These are phyloP conservation scores for Nothobranchius kuhntae DNA, from an alignment of 2,113 vertebrate genomes.

Conservation along the genomic window DNA sequence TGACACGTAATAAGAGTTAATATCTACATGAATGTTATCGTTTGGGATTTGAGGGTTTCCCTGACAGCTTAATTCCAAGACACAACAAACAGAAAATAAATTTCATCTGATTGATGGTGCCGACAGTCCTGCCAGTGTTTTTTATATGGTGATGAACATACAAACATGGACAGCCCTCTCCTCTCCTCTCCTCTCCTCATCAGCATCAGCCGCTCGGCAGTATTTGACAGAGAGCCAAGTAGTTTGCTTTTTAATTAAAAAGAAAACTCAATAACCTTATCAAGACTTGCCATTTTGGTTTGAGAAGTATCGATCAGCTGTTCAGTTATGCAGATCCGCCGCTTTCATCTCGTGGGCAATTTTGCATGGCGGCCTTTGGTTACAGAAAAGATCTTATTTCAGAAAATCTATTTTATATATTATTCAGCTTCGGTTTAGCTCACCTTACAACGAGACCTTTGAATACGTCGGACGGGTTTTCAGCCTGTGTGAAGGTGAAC, in stretches of 20 bases:
- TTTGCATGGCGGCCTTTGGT: conserved; percentile 54
- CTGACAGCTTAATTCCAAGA: conserved; percentile 45
- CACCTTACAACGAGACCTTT: conserved; percentile 49
- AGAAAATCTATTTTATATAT: conserved; percentile 66
- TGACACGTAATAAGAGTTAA: conserved; percentile 51
- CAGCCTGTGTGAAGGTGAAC: conserved; percentile 41
- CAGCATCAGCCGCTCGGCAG: conserved; percentile 22
- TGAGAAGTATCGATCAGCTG: conserved; percentile 70
- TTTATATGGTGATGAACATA: conserved; percentile 46
- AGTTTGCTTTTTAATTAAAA: conserved; percentile 79
- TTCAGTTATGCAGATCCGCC: conserved; percentile 71
- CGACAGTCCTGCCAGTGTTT: conserved; percentile 30
- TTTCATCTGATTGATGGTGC: conserved; percentile 63
- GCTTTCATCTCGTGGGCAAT: conserved; percentile 68
- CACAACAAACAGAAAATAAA: conserved; percentile 52
- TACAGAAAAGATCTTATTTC: conserved; percentile 65
- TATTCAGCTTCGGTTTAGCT: conserved; percentile 56
- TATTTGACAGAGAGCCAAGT: conserved; percentile 52
- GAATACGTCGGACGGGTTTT: conserved; percentile 24
- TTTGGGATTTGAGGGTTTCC: conserved; percentile 40
- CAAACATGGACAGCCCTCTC: conserved; percentile 43
- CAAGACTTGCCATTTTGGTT: conserved; percentile 74
- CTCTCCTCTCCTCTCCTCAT: conserved; percentile 25
- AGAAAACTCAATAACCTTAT: conserved; percentile 78
- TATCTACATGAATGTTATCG: conserved; percentile 38